Base-by-base conservation (phyloP, 2,888 invertebrate species). In the Mesorhabditis sp. region DNA sequence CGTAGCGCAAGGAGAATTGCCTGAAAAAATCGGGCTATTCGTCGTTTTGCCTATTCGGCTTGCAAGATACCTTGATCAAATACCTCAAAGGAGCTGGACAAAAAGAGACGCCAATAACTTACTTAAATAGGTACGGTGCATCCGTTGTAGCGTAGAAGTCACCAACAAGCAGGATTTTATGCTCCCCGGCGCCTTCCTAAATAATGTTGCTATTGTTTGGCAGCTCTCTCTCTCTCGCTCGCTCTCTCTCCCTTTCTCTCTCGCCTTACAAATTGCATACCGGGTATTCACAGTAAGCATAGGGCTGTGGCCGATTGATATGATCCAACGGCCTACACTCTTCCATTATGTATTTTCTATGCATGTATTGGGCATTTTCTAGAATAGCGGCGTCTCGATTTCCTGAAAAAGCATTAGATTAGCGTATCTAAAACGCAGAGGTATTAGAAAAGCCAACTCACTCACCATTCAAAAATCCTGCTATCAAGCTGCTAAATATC, bases 381-480 rank as follows among this genome's bases (percentile, higher is more conserved):
- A 50, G 58, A 13, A 50, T 50, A 10, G 58, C 58, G 7, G 58
- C 58, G 7, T 50, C 58, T 50, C 58, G 58, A n/a, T 50, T n/a
- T 50, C 58, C 58, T 50, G n/a, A 50, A 50, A 50, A 13, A 13
- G 7, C 58, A 10, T 50, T 50, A 13, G 58, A 2, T 50, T 50
- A 10, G 2, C n/a, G 7, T 50, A 13, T n/a, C 58, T 2, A 50
- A 50, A 10, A 50, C n/a, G 7, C 2, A 28, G 2, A 28, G 28
- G 28, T 28, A 1, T 28, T 28, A 28, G 1, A 28, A 28, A n/a
- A n/a, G n/a, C n/a, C n/a, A n/a, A 28, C n/a, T 50, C n/a, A 0
- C 58, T 50, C 58, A 50, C 58, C 58, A 50, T n/a, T 50, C n/a
- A 50, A 50, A 50, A 50, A 50, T n/a, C n/a, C 58, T 10, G n/a